phyloP scores from a whole-genome alignment of 2,113 vertebrate genomes.

The Fulmarus glacialis region DNA sequence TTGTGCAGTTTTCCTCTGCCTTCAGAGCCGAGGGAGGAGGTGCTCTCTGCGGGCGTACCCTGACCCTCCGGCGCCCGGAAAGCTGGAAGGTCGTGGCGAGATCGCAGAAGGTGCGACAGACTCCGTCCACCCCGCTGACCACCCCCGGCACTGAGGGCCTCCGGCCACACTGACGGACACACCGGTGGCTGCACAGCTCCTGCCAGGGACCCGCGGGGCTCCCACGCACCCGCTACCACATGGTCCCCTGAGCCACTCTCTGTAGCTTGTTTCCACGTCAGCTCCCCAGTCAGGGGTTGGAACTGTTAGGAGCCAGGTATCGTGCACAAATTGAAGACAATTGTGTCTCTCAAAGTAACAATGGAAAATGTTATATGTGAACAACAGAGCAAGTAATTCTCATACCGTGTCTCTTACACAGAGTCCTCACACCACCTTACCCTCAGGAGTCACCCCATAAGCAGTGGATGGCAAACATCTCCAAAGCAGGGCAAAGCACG shows the following conservation, averaged over 20 bases:
- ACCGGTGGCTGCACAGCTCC: not conserved
- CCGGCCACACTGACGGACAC: not conserved
- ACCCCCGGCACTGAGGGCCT: not conserved
- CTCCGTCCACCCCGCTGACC: not conserved
- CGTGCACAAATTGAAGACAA: not conserved
- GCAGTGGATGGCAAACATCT: not conserved
- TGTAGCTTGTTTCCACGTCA: not conserved
- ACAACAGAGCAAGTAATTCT: not conserved
- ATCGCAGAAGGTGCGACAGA: not conserved
- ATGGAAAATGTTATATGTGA: not conserved
- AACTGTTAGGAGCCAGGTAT: not conserved
- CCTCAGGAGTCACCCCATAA: not conserved
- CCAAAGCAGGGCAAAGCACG: not conserved
- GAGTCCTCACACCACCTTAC: not conserved
- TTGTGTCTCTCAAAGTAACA: not conserved
- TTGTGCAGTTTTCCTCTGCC: not conserved
- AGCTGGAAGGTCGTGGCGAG: not conserved
- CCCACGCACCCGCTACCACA: fast-evolving
- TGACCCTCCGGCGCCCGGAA: not conserved
- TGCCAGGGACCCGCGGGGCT: fast-evolving
- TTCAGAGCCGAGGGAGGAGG: not conserved
- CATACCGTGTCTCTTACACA: no score
- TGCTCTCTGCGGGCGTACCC: not conserved
- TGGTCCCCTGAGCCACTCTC: not conserved
- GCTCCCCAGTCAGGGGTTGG: not conserved